These are phyloP conservation scores for Suricata suricatta DNA, from an alignment of 2,113 vertebrate genomes.

Conservation along the genomic window DNA sequence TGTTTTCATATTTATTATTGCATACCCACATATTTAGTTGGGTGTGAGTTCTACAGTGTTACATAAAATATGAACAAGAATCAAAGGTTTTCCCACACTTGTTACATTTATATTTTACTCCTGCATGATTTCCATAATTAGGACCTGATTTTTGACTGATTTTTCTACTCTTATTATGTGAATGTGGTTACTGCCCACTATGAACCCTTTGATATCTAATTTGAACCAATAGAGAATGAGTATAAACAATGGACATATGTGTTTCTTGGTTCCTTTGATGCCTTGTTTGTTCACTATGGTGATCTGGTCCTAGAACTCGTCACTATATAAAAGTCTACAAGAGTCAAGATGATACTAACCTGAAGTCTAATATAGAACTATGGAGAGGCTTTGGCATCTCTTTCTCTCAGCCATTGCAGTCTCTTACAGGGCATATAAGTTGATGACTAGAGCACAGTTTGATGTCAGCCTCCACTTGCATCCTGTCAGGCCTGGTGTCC, in stretches of 20 bases:
- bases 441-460: not conserved
- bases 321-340: not conserved
- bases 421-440: not conserved
- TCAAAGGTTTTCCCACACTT: not conserved
- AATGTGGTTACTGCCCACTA: not conserved
- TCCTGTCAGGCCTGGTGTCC: not conserved
- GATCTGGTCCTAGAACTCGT: not conserved
- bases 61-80: constrained; percentile 4
- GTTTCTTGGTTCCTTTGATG: not conserved
- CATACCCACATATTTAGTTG: not conserved
- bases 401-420: not conserved
- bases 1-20: not conserved
- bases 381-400: not conserved
- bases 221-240: constrained; percentile 20
- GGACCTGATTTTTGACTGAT: not conserved
- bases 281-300: not conserved
- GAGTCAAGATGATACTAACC: not conserved
- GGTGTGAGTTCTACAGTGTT: not conserved
- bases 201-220: not conserved
- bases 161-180: not conserved
- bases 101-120: not conserved
- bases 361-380: not conserved
- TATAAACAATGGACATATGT: not conserved
- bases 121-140: not conserved
- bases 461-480: not conserved